These are phyloP conservation scores for Lytechinus variegatus DNA, from an alignment of 35 echinoderm and acorn worm species.

Conservation along the genomic window DNA sequence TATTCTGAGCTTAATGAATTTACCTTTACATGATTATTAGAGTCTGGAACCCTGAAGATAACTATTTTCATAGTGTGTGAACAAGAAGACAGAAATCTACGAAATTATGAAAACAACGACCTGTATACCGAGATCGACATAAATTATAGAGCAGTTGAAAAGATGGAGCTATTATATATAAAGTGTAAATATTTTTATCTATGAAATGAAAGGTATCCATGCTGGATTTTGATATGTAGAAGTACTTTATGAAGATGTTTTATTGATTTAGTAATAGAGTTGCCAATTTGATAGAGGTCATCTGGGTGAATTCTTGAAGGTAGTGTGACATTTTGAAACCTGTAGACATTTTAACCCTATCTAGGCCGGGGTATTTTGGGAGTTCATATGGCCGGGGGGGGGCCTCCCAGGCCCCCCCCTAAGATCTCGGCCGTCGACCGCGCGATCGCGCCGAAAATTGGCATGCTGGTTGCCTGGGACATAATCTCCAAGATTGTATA, in stretches of 20 bases:
- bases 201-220: neutral
- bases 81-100: neutral
- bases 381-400: too few species aligned
- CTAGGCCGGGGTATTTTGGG: too few species aligned
- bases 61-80: constrained; percentile 13
- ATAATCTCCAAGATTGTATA: too few species aligned
- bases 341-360: too few species aligned
- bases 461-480: too few species aligned
- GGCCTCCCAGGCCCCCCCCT: too few species aligned
- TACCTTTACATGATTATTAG: too few species aligned
- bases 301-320: neutral
- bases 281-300: neutral
- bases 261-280: neutral
- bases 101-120: neutral
- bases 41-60: neutral
- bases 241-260: neutral
- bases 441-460: too few species aligned
- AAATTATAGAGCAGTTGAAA: neutral
- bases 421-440: too few species aligned
- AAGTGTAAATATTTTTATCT: neutral
- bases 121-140: neutral
- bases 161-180: neutral
- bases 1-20: too few species aligned
- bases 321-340: too few species aligned
- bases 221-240: neutral